phyloP scores from a whole-genome alignment of 2,113 vertebrate genomes.

The Hirundichthys speculiger region DNA sequence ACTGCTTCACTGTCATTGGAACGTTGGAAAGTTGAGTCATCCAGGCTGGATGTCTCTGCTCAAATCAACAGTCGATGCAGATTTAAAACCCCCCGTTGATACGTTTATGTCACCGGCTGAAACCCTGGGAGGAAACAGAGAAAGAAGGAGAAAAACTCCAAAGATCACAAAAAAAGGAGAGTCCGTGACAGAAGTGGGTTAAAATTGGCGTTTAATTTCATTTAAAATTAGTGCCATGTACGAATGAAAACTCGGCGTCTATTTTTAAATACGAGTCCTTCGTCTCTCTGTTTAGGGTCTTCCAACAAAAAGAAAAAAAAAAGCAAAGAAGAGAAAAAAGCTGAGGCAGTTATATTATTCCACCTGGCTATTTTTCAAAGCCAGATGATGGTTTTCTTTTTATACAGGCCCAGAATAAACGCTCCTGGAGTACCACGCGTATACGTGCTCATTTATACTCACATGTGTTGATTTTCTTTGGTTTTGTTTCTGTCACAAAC shows the following conservation, averaged over 20 bases:
- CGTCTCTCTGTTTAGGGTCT: constrained; percentile 59
- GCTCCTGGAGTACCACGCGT: not conserved
- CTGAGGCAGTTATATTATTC: constrained; percentile 78
- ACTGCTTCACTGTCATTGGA: no score
- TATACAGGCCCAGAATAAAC: constrained; percentile 55
- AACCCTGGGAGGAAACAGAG: no score
- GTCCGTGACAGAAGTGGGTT: no score
- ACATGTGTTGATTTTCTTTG: not conserved
- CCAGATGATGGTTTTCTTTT: constrained; percentile 63
- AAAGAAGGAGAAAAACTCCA: no score
- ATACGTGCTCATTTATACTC: constrained; percentile 12
- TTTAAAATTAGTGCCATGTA: not conserved
- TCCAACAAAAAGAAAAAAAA: no score
- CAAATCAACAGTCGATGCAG: no score
- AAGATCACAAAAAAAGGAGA: no score
- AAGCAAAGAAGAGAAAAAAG: no score
- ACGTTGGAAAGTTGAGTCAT: no score
- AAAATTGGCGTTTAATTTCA: not conserved
- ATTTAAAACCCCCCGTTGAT: no score
- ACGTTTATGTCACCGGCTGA: no score
- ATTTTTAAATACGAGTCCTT: constrained; percentile 10
- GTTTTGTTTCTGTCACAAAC: not conserved
- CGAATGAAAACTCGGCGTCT: not conserved
- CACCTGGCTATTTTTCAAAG: constrained; percentile 80
- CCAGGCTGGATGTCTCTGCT: no score